phyloP scores from a whole-genome alignment of 2,113 vertebrate species.

The Gnathonemus echidnorhynchus region DNA sequence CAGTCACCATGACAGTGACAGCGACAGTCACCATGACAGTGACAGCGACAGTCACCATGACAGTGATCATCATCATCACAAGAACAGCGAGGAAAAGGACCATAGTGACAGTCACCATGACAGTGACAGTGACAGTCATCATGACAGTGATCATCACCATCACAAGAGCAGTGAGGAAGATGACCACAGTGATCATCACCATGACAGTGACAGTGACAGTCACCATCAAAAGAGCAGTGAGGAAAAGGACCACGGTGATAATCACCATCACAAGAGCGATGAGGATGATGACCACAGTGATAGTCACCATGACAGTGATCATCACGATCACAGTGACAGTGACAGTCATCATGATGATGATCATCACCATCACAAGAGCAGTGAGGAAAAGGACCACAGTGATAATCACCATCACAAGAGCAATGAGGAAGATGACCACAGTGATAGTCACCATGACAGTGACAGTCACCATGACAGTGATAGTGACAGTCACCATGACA shows the following conservation, averaged over 20 bases:
- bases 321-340: not conserved
- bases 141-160: constrained; percentile 4
- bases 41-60: not conserved
- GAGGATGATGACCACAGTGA: constrained; percentile 5
- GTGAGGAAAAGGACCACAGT: not conserved
- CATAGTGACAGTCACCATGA: constrained; percentile 10
- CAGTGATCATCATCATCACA: not conserved
- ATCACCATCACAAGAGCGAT: not conserved
- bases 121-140: constrained; percentile 13
- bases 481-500: not conserved
- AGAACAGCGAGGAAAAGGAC: not conserved
- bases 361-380: not conserved
- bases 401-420: not conserved
- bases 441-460: not conserved
- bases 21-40: not conserved
- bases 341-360: not conserved
- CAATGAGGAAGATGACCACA: not conserved
- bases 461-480: not conserved
- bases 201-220: constrained; percentile 15
- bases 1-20: too few relatives aligned
- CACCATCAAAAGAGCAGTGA: not conserved
- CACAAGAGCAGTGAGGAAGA: constrained; percentile 5
- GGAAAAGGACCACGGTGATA: constrained; percentile 1
- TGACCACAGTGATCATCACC: not conserved
- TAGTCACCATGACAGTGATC: not conserved